Base-by-base conservation (phyloP, 2,797 vertebrate species). In the Anniella stebbinsi region DNA sequence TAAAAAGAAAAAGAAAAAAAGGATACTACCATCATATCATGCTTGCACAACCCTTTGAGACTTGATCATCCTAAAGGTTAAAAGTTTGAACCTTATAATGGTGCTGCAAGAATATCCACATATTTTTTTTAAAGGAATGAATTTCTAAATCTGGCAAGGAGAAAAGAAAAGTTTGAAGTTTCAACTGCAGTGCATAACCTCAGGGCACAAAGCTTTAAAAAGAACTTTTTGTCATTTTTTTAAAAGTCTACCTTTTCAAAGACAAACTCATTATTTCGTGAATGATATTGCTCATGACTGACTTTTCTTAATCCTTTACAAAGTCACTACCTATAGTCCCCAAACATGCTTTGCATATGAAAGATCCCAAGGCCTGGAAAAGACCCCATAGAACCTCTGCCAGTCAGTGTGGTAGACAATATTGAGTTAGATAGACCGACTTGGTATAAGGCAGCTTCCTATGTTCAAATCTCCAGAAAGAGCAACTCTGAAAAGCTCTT, bases 241-340 rank as follows among this genome's bases (percentile, higher is more conserved):
- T 70, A 66, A 81, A 84, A 73, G 38, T 38, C 60, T 38, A 67
- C 36, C n/a, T 83, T 57, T 75, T 87, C 80, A 69, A 84, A 80
- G 89, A 67, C 72, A 90, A 76, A 77, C 15, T 77, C 60, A 87
- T 90, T 48, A 72, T 75, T 90, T 90, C 87, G 70, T 73, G 70
- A 63, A 87, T 30, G 48, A 69, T 57, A 57, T 86, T 69, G 13
- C 28, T 87, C 11, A 70, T 51, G 13, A 33, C 30, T 60, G 4
- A 63, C 45, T 23, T 36, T 84, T 54, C 30, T 30, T 45, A 70
- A n/a, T n/a, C 23, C 63, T n/a, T 11, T 84, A 54, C 63, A 54
- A 23, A n/a, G 60, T 63, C 81, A 45, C 2, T 78, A 23, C 25
- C 33, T 28, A 83, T 30, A 88, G 36, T 23, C 77, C 8, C 66